Conservation (phyloP, 2,113 vertebrate species). For the Phylloscopus trochiloides region DNA sequence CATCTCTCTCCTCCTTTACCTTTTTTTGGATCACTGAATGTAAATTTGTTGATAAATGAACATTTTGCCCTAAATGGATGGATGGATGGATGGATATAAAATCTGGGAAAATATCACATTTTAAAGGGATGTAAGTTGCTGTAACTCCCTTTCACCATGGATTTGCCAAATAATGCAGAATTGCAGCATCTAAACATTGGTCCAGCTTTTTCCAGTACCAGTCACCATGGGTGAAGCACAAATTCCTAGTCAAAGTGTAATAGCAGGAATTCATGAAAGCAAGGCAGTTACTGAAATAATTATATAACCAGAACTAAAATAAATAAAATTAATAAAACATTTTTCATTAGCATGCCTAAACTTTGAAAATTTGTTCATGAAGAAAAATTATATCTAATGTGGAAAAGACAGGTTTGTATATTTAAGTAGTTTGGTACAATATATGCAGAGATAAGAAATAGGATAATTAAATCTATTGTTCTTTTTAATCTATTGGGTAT, state of each 20-base stretch:
- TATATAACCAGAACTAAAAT: not conserved
- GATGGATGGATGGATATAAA: not conserved
- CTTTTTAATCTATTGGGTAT: not conserved
- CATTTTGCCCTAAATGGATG: not conserved
- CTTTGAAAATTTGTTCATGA: not conserved
- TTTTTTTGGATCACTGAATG: not conserved
- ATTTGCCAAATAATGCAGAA: not conserved
- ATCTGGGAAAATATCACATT: not conserved
- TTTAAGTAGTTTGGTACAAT: not conserved
- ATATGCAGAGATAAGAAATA: not conserved
- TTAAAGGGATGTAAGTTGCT: not conserved
- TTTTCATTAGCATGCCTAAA: not conserved
- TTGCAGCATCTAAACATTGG: not conserved
- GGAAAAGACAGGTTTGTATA: not conserved
- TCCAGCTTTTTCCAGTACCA: not conserved
- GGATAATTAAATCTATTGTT: not conserved
- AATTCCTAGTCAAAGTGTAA: not conserved
- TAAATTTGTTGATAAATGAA: not conserved
- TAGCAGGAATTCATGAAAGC: not conserved
- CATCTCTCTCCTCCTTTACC: rapidly evolving
- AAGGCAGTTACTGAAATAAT: not conserved
- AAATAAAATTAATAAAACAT: not conserved
- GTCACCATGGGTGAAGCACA: not conserved
- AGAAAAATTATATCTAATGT: not conserved
- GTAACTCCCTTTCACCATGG: not conserved